Evolutionary conservation across 2,797 vertebrate genomes (phyloP).

Genomic region (Lophotriccus pileatus): DNA sequence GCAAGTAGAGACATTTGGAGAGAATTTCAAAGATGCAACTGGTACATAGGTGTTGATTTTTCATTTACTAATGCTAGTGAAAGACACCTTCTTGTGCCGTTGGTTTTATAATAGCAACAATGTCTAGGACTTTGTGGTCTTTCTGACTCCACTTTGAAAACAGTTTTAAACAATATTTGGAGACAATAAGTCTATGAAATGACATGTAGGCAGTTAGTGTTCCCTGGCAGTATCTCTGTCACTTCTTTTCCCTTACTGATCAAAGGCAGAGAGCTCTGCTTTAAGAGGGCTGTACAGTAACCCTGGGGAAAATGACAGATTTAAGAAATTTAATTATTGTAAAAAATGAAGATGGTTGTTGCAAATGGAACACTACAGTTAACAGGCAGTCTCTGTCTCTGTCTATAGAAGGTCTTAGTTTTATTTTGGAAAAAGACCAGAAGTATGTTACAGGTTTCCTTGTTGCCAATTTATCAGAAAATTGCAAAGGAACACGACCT

Average conservation of each 20-base stretch:
- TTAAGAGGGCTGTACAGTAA: neutral
- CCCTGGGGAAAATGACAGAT: neutral
- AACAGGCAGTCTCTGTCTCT: neutral
- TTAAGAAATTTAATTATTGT: constrained; percentile 10
- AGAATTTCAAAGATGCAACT: neutral
- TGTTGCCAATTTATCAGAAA: neutral
- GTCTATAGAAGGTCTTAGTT: neutral
- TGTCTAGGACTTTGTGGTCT: neutral
- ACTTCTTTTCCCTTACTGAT: neutral
- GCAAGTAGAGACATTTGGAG: neutral
- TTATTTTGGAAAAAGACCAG: neutral
- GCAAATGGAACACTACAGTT: neutral
- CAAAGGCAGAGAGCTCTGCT: neutral
- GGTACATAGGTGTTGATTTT: neutral
- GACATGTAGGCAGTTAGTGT: neutral
- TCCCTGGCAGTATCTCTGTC: neutral
- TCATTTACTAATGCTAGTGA: neutral
- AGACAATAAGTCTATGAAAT: neutral
- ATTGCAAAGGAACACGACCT: neutral
- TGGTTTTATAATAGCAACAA: neutral
- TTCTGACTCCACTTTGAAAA: neutral
- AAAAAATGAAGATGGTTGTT: neutral
- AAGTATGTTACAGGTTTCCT: neutral
- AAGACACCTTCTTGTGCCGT: neutral
- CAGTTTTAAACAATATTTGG: neutral